Base-by-base conservation (phyloP, 2,888 invertebrate genomes). In the Strigamia maritima region DNA sequence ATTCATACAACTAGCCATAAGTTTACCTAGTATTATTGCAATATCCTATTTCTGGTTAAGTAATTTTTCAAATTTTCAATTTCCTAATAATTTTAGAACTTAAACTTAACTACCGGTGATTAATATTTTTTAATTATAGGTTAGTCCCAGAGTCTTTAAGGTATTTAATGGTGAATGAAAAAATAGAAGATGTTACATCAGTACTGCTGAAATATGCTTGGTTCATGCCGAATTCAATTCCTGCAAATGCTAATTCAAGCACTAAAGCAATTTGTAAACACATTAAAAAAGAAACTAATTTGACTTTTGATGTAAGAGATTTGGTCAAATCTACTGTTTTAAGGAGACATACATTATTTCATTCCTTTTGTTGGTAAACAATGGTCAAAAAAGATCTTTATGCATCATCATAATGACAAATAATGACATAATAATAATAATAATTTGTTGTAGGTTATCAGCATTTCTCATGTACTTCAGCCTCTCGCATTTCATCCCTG, bases 1-100 rank as follows among this genome's bases (percentile, higher is more conserved):
- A 60, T 85, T 87, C 78, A 85, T 89, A 12, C 89, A 89, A 81
- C 83, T 89, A 76, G 87, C 87, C 0, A 84, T 89, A 75, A 86
- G 87, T 19, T 84, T 88, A 40, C 89, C 89, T 0, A 87, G 87
- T 38, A 82, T 88, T 0, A 81, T 87, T 10, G 87, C 88, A 2
- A 82, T 89, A 7, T 83, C 86, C 79, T 86, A 86, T 80, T 83
- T 85, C 38, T 86, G 85, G 86, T 86, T 80, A 82, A 54, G n/a
- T 54, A 8, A 0, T 54, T n/a, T 54, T 44, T 44, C 16, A 14
- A 2, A 2, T 60, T 60, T 19, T 22, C 22, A 22, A 22, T 60
- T 3, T 14, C 6, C 22, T 19, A 44, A 54, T 24, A 79, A 35
- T 54, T 8, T 24, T 35, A n/a, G n/a, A n/a, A n/a, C n/a, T n/a